phyloP scores from a whole-genome alignment of 2,888 invertebrate species.

The Luperina nickerlii region DNA sequence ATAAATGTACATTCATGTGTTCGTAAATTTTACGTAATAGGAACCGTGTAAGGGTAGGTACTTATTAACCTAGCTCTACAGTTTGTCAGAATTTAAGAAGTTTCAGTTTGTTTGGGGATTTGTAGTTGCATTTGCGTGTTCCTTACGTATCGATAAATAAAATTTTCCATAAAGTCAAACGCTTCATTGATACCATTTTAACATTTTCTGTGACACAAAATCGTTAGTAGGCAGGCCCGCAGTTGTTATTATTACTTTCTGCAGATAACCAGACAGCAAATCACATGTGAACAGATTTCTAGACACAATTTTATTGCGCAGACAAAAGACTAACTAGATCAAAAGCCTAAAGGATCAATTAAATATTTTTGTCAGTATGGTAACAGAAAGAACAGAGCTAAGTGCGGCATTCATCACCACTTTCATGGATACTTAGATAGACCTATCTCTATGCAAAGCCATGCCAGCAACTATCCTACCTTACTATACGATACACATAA shows the following conservation, averaged over 20 bases:
- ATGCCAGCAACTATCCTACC: neutral
- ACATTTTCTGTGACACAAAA: constrained; percentile 1
- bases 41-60: neutral
- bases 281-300: constrained; percentile 24
- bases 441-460: neutral
- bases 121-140: constrained; percentile 15
- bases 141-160: too few relatives aligned
- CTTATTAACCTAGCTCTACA: neutral
- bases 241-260: constrained; percentile 27
- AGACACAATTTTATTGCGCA: neutral
- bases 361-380: neutral
- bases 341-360: neutral
- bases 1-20: constrained; percentile 6
- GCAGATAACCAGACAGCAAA: constrained; percentile 17
- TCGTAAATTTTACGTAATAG: constrained; percentile 38
- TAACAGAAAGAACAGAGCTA: neutral
- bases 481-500: neutral
- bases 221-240: neutral
- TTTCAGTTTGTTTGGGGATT: constrained; percentile 5
- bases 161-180: neutral
- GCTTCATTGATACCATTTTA: neutral
- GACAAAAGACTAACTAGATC: neutral
- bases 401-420: neutral
- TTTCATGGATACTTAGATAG: neutral
- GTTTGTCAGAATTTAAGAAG: neutral